Evolutionary conservation across 1,140 invertebrate species (phyloP), one percentile per base, ranked within the genome.

Genomic region (Drosophila leontia): DNA sequence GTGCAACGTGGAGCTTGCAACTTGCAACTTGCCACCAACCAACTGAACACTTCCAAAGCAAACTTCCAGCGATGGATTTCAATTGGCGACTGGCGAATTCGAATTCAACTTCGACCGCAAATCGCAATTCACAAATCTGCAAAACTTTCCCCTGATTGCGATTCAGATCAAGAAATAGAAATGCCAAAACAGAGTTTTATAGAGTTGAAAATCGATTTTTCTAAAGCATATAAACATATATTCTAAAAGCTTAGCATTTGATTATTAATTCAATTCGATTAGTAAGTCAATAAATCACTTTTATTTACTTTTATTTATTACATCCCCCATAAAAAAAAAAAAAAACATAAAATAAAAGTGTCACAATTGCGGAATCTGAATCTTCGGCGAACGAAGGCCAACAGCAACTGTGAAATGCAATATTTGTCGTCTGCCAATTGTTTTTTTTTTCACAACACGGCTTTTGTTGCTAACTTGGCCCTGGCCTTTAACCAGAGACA

Each of bases 401-500:
- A 12, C 34, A 15, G 51, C 34, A 12, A 53, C 17, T 35, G 51
- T 19, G 57, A 63, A 35, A 23, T n/a, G 55, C 61, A n/a, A 64
- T n/a, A 51, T 57, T 37, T 47, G 34, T 41, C 41, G 55, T 42
- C 59, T 60, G 61, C n/a, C 29, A 50, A 45, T 65, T 64, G 48
- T 42, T 23, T 26, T 47, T 48, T 15, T 48, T 67, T 37, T 44
- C 29, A 39, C 35, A 67, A 51, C 47, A 35, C 23, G 7, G 45
- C 37, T 29, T 56, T 56, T 75, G 42, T 75, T 29, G 62, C 50
- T 58, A 37, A 53, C 47, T 70, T 70, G 67, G 55, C 53, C 59
- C 35, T 68, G 62, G 59, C 60, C 78, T 65, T 80, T 71, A 72
- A 55, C 63, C 65, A 77, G 47, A 59, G 50, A 53, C 67, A 53